Evolutionary conservation across 2,113 vertebrate genomes (phyloP).

Genomic region (Strix uralensis): DNA sequence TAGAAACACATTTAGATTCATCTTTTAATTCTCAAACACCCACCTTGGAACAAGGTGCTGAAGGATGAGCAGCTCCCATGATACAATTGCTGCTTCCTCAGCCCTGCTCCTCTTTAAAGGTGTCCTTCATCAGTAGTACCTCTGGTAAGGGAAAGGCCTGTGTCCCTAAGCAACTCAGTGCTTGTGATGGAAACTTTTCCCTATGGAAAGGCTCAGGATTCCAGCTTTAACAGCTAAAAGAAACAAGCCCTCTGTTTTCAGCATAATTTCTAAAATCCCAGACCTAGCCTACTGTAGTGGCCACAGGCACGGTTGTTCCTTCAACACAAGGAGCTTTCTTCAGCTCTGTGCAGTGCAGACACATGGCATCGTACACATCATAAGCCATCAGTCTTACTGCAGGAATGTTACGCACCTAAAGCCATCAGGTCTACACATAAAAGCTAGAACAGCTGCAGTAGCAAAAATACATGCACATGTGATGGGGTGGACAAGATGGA

Average conservation of each 20-base stretch:
- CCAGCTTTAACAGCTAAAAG: not conserved
- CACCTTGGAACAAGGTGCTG: not conserved
- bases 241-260: not conserved
- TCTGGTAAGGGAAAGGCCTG: not conserved
- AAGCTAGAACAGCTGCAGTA: not conserved
- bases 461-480: fast-evolving
- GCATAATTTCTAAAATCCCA: not conserved
- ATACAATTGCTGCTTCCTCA: not conserved
- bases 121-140: not conserved
- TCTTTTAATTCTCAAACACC: not conserved
- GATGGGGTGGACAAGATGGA: not conserved
- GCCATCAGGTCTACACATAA: not conserved
- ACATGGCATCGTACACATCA: fast-evolving
- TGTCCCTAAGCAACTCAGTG: not conserved
- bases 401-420: not conserved
- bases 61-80: not conserved
- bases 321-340: not conserved
- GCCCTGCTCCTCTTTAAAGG: not conserved
- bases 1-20: not conserved
- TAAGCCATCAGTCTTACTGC: not conserved
- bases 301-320: not conserved
- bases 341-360: not conserved
- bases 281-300: too few relatives aligned
- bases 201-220: not conserved
- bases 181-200: not conserved